Percentiles rank a stretch among this genome's conserved stretches.
These are phyloP conservation scores for Colletes collaris DNA, from an alignment of 2,888 invertebrate genomes.

Conservation along the genomic window DNA sequence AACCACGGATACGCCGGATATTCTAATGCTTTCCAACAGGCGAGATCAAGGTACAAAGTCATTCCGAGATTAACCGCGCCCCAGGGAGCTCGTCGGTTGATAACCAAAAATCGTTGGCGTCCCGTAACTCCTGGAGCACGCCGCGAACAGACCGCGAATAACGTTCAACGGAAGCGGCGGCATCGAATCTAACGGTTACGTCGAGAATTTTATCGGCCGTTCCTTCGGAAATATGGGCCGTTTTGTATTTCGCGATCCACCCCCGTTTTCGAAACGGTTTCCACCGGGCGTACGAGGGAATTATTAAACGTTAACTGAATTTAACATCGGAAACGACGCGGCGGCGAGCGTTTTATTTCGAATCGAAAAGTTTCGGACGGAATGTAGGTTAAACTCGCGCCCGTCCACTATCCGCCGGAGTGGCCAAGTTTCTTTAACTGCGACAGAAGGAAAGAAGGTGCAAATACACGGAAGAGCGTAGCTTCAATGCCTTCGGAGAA, in stretches of 20 bases:
- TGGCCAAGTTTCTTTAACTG: slow-evolving; percentile 21
- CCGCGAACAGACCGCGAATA: slow-evolving; percentile 40
- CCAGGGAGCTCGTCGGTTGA: slow-evolving; percentile 48
- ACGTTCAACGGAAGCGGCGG: not conserved
- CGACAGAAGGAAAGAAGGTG: slow-evolving; percentile 24
- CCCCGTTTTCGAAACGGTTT: slow-evolving; percentile 14
- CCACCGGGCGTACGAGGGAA: not conserved
- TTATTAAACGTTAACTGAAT: slow-evolving; percentile 34
- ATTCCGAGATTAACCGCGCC: slow-evolving; percentile 66
- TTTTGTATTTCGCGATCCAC: slow-evolving; percentile 11
- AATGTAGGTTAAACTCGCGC: slow-evolving; percentile 17
- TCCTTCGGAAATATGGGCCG: slow-evolving; percentile 20
- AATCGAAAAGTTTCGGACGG: slow-evolving; percentile 10
- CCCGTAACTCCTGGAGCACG: not conserved
- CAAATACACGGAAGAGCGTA: slow-evolving; percentile 22
- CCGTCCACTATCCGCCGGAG: not conserved
- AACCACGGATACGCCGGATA: slow-evolving; percentile 69
- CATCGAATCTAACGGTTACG: slow-evolving; percentile 11
- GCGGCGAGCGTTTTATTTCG: slow-evolving; percentile 5
- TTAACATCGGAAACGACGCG: slow-evolving; percentile 1
- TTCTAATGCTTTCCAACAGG: slow-evolving; percentile 65
- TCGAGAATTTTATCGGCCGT: slow-evolving; percentile 1
- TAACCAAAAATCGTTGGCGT: slow-evolving; percentile 63
- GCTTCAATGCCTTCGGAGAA: slow-evolving; percentile 23
- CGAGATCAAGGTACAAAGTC: slow-evolving; percentile 67